Evolutionary conservation across 2,113 vertebrate genomes (phyloP), one percentile per base, ranked within the genome.

Genomic region (Thamnaconus septentrionalis): DNA sequence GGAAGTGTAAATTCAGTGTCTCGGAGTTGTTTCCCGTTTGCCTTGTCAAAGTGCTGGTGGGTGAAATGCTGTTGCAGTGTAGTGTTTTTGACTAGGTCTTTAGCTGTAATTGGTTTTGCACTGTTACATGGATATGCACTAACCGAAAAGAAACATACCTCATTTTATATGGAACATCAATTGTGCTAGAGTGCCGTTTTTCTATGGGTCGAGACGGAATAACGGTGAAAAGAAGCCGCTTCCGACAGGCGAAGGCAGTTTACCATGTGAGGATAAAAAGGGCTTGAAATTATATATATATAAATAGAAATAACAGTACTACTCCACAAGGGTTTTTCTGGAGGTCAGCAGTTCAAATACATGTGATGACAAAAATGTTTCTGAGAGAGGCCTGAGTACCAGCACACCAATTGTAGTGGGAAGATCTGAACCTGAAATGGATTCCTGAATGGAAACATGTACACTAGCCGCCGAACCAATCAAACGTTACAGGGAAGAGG

Each of bases 51-150:
- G 83, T 88, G 76, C 79, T 64, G 56, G 69, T 85, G 57, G 76
- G 81, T 67, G 84, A 74, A 83, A 86, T 84, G 73, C 80, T 90
- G 85, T 88, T 31, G 18, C 18, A 80, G 76, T 73, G 53, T 63
- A 57, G 79, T 79, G 71, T 78, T 84, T 76, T 70, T 85, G 81
- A 57, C 71, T 76, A 56, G 11, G 9, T 79, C 18, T 71, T 69
- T 81, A 49, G 66, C 83, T 71, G 79, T 85, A 82, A 84, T 84
- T 88, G 81, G 87, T 90, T 88, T 88, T 92, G 88, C 89, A 89
- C 89, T 89, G 87, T 90, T 86, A 88, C 84, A 86, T 79, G 82
- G 73, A 91, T 89, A 89, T 90, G 89, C 90, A 92, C 88, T 80
- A 88, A 89, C 66, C 73, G 59, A 73, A 82, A 79, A 83, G 85